Percentiles rank a stretch among this genome's conserved stretches.
These are phyloP conservation scores for Electrona antarctica DNA, from an alignment of 2,113 vertebrate species.

Conservation along the genomic window DNA sequence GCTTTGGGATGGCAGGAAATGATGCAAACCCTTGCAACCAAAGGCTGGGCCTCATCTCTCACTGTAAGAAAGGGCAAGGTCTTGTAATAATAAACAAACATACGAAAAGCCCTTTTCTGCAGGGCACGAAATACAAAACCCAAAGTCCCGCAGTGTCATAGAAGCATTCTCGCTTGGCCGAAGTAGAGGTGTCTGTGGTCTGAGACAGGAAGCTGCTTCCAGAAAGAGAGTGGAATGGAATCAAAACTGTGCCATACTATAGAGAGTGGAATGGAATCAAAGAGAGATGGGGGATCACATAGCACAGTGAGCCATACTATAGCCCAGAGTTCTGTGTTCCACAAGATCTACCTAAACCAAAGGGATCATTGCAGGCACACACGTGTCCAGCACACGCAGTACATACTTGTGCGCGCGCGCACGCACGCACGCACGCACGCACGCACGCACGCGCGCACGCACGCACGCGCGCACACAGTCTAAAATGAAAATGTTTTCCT, in stretches of 20 bases:
- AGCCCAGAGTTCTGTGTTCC: too few relatives aligned
- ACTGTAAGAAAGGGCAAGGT: conserved; percentile 36
- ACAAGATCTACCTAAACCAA: too few relatives aligned
- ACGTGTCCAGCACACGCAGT: too few relatives aligned
- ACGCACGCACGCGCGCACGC: conserved; percentile 23
- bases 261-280: conserved; percentile 43
- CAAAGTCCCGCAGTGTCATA: conserved; percentile 35
- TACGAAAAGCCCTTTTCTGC: conserved; percentile 11
- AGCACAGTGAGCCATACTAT: conserved; percentile 45
- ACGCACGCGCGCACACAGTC: conserved; percentile 16
- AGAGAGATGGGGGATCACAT: conserved; percentile 37
- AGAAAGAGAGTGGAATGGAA: conserved; percentile 39
- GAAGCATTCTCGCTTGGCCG: conserved; percentile 34
- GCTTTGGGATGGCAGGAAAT: conserved; percentile 29
- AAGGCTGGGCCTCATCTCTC: neutral
- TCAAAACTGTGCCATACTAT: conserved; percentile 56
- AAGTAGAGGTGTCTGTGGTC: conserved; percentile 28
- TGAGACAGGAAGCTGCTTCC: conserved; percentile 41
- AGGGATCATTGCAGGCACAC: too few relatives aligned
- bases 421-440: conserved; percentile 24
- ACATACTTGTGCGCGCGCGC: neutral
- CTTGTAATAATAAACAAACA: conserved; percentile 35
- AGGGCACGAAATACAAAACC: conserved; percentile 28
- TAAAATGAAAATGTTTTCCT: conserved; percentile 70
- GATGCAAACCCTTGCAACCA: conserved; percentile 17